phyloP scores from a whole-genome alignment of 2,888 invertebrate genomes.

The Keiferia lycopersicella region DNA sequence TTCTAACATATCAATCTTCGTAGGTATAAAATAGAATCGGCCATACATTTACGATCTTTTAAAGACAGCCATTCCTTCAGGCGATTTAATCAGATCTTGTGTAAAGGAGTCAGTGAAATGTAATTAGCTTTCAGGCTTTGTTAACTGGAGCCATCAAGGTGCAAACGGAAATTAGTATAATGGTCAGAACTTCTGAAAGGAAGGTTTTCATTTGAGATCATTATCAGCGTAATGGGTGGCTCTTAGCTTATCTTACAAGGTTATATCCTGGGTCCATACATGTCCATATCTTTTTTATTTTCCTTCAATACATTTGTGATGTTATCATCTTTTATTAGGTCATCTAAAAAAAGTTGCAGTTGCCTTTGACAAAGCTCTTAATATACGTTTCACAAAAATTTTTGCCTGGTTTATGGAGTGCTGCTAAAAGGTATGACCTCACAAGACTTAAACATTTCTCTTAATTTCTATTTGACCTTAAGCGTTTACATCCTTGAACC shows the following conservation, averaged over 20 bases:
- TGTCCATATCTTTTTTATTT: too few relatives aligned
- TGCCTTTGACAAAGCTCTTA: too few relatives aligned
- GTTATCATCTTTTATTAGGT: too few relatives aligned
- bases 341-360: too few relatives aligned
- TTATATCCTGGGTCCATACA: neutral
- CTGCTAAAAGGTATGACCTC: too few relatives aligned
- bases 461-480: too few relatives aligned
- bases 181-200: neutral
- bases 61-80: neutral
- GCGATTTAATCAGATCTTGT: neutral
- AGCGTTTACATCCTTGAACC: neutral
- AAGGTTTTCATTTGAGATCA: constrained; percentile 1
- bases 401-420: too few relatives aligned
- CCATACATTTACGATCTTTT: too few relatives aligned
- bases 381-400: too few relatives aligned
- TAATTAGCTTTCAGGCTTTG: constrained; percentile 1
- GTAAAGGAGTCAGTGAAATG: constrained; percentile 2
- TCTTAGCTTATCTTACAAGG: neutral
- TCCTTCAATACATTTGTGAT: too few relatives aligned
- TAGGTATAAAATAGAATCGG: too few relatives aligned
- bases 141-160: constrained; percentile 11
- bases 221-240: neutral
- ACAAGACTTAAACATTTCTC: too few relatives aligned
- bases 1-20: neutral
- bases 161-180: constrained; percentile 16